Base-by-base conservation (phyloP, 2,888 invertebrate genomes). In the Erebia epiphron region DNA sequence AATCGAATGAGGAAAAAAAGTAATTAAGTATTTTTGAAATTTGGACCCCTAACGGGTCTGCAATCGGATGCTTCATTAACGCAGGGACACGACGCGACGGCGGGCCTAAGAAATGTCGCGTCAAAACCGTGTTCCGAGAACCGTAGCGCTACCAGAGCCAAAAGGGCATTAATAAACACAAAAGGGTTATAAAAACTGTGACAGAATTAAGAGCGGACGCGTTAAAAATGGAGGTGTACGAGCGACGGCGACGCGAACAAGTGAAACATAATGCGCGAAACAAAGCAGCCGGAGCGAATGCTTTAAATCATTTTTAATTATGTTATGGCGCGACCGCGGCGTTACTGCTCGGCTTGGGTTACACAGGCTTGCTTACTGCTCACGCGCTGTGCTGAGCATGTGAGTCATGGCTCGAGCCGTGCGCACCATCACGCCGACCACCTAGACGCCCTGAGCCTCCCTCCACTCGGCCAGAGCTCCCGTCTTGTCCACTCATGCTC, bases 221-320 rank as follows among this genome's bases (percentile, higher is more conserved):
- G 88, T 89, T 90, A 90, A 91, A 86, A 89, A 89, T 86, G 86
- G 83, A 84, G 85, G 87, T 85, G 85, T 84, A 84, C 83, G 83
- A 85, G 85, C 82, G 83, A 86, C 83, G 83, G 88, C 87, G 86
- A 89, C 89, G 91, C 86, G 90, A 91, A 92, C 93, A 92, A 90
- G 92, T 92, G 92, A 92, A 93, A 93, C 90, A 93, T 91, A 91
- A 93, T 88, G 93, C 93, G 93, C 91, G 92, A 93, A 93, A 93
- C 92, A 93, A 93, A 92, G 92, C 93, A 92, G 93, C 91, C 93
- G 92, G 89, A 90, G 92, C 93, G 92, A 92, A 92, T 91, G 92
- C 91, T 86, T 91, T 93, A 93, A 93, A 93, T 93, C 93, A 93
- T 92, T 93, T 93, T 93, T 93, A 93, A 93, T 93, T 93, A 93